Evolutionary conservation across 2,113 vertebrate species (phyloP), one percentile per base, ranked within the genome.

Genomic region (Plestiodon gilberti): DNA sequence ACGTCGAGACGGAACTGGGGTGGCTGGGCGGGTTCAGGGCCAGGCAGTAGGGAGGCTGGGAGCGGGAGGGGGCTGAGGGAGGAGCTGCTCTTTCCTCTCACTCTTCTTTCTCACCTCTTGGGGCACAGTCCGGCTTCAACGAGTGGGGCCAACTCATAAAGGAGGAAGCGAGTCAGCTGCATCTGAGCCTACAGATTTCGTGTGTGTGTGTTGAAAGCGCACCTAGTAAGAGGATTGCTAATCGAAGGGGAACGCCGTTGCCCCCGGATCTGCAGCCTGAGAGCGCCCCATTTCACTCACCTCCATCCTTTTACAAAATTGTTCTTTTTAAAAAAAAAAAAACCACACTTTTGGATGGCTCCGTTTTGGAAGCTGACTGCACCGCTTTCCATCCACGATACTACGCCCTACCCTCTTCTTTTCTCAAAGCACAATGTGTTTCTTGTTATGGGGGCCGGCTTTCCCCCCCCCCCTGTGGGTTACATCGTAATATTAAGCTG

Each of bases 401-500:
- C 78, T 91, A 61, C 91, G 73, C 89, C 93, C 92, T 93, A 83
- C 92, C 85, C 84, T 76, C 43, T 92, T 65, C 65, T 70, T 64
- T 89, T 57, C 70, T 18, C 3, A 7, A 33, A 38, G 69, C 91
- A 96, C 94, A 96, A 97, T 95, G 94, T 95, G 93, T 95, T 96
- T 96, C 87, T 97, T 95, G 90, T 96, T 96, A 94, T 25, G 75
- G 80, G 73, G 93, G 87, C 88, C 85, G 93, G 93, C 93, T 95
- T 96, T 93, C 94, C 18, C 8, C 35, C 38, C 77, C 14, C 94
- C 95, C 96, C 90, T 90, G 91, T 93, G 95, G 91, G 93, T 92
- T 90, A 89, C 92, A 93, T 94, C 94, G 92, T 95, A 93, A 91
- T 84, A 93, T 95, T 92, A 95, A 96, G 94, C 93, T 93, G 95